A percentile compares a stretch with the other conserved stretches of the same genome.
Evolutionary conservation across 2,888 invertebrate genomes (phyloP).

Genomic region (Hesperia comma): DNA sequence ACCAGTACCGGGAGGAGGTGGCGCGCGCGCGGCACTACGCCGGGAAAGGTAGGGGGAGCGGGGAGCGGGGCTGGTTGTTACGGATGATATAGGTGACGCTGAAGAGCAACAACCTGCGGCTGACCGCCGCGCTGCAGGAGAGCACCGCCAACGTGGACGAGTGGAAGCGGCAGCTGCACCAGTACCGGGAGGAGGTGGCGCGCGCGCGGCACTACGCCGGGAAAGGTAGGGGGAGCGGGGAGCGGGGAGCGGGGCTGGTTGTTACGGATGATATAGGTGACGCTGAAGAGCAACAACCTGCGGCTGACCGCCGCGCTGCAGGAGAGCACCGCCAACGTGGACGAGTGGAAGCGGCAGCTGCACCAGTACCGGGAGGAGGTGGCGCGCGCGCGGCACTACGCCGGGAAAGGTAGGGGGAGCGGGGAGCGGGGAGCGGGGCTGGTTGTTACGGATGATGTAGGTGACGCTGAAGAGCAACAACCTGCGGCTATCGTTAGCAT

Average conservation of each 20-base stretch:
- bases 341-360: slow-evolving; percentile 98
- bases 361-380: slow-evolving; percentile 97
- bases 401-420: slow-evolving; percentile 74
- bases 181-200: slow-evolving; percentile 95
- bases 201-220: slow-evolving; percentile 85
- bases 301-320: slow-evolving; percentile 97
- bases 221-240: slow-evolving; percentile 73
- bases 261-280: too few species aligned
- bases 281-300: slow-evolving; percentile 97
- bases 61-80: too few species aligned
- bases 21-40: slow-evolving; percentile 87
- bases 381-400: slow-evolving; percentile 87
- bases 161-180: slow-evolving; percentile 98
- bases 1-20: slow-evolving; percentile 96
- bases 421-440: too few species aligned
- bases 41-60: slow-evolving; percentile 64
- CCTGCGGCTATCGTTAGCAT: too few species aligned
- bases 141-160: slow-evolving; percentile 99
- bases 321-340: slow-evolving; percentile 97
- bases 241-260: too few species aligned
- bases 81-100: too few species aligned
- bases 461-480: too few species aligned
- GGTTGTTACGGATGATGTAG: too few species aligned
- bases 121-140: slow-evolving; percentile 96
- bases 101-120: slow-evolving; percentile 97